Evolutionary conservation across 2,888 invertebrate species (phyloP).

Genomic region (Keiferia lycopersicella): DNA sequence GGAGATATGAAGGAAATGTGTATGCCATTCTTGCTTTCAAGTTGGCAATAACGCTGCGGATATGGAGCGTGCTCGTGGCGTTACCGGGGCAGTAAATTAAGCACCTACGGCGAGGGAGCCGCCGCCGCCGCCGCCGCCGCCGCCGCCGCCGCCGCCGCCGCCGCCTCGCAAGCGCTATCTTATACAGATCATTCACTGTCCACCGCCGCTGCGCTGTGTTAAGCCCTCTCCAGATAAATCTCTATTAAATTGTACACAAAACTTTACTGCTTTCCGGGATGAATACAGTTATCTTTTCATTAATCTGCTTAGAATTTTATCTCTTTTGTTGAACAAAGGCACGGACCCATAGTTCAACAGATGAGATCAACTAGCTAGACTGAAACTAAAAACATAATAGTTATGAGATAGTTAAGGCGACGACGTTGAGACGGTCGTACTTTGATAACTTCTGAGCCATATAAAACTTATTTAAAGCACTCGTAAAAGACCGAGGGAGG

Average conservation of each 20-base stretch:
- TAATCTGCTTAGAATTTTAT: conserved; percentile 15
- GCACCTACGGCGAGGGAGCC: conserved; percentile 53
- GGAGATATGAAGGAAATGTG: conserved; percentile 75
- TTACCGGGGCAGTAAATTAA: conserved; percentile 77
- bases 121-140: not conserved
- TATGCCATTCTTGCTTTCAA: conserved; percentile 76
- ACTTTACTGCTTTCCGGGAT: conserved; percentile 20
- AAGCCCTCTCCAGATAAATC: conserved; percentile 23
- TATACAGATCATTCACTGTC: conserved; percentile 60
- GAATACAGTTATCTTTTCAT: conserved; percentile 18
- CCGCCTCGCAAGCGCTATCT: conserved; percentile 57
- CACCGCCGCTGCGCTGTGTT: conserved; percentile 31
- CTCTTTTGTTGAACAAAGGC: conserved; percentile 5
- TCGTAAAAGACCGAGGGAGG: conserved; percentile 30
- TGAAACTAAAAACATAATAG: conserved; percentile 19
- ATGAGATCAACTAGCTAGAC: conserved; percentile 11
- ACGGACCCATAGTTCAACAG: not conserved
- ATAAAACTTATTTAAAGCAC: conserved; percentile 31
- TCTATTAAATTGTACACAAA: conserved; percentile 23
- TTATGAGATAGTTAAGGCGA: conserved; percentile 16
- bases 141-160: conserved; percentile 31
- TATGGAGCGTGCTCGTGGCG: conserved; percentile 77
- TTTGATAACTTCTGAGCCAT: conserved; percentile 24
- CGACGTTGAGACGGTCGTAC: conserved; percentile 14
- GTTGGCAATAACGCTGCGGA: conserved; percentile 77